Base-by-base conservation (phyloP, 2,888 invertebrate genomes). In the Macroteleia sp. region DNA sequence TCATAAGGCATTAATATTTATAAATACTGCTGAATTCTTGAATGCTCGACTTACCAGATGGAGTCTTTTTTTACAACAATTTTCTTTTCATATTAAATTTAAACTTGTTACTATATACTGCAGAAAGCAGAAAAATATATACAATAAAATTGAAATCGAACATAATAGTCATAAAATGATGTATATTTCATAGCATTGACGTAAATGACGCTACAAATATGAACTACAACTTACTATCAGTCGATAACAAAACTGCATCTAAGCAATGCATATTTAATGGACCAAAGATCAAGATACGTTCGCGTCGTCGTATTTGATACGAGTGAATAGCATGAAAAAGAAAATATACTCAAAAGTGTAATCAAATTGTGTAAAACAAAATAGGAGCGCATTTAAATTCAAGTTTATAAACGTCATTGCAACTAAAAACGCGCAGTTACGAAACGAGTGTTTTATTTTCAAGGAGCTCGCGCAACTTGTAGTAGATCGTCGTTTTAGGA, bases 251-350 rank as follows among this genome's bases (percentile, higher is more conserved):
- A 34, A 14, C 12, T 41, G 19, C 41, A 42, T 42, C 20, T 22
- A 42, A 20, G 25, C 25, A 44, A 44, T 73, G 16, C 12, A 34
- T 36, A 59, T 66, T 44, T 52, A 20, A 59, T 36, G 17, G 41
- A 16, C n/a, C 41, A 57, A 28, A 57, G 41, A 57, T 42, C 14
- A 3, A 44, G 57, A 57, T 42, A 42, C 20, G 42, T 57, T 17
- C 41, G 57, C 57, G 57, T 57, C 44, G 57, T 57, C 57, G 57
- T 57, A 44, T 2, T 57, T 19, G 25, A 44, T 44, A 20, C 57
- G 3, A 30, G 10, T 41, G 56, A 16, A 20, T 41, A 32, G 16
- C 42, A 19, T 5, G 32, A 59, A 42, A 30, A 42, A 20, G 34
- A 25, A 46, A 46, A 44, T 57, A 42, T 57, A 46, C 30, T 22